Evolutionary conservation across 2,888 invertebrate species (phyloP).

Genomic region (Andrena hattorfiana): DNA sequence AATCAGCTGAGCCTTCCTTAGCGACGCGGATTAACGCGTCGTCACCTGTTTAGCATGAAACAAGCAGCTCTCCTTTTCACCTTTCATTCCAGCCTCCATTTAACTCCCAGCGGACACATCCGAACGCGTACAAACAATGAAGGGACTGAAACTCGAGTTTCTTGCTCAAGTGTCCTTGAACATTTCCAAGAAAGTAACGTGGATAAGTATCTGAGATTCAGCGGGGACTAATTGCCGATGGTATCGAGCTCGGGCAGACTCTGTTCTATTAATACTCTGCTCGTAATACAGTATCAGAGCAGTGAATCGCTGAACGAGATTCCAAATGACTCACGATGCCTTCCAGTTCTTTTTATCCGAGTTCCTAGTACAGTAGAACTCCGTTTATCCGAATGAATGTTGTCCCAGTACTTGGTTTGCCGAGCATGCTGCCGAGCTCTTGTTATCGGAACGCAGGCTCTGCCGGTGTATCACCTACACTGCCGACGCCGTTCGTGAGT

Average conservation of each 20-base stretch:
- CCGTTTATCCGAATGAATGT: too few relatives aligned
- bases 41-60: background rate
- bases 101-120: background rate
- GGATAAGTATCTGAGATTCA: conserved; percentile 13
- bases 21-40: background rate
- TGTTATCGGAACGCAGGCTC: too few relatives aligned
- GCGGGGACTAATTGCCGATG: background rate
- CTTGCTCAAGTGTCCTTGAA: too few relatives aligned
- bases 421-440: too few relatives aligned
- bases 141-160: background rate
- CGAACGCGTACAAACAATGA: background rate
- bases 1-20: background rate
- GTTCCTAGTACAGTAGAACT: conserved; percentile 3
- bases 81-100: background rate
- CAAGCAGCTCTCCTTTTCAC: background rate
- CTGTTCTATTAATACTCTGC: conserved; percentile 16
- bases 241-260: background rate
- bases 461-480: too few relatives aligned
- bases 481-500: too few relatives aligned
- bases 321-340: background rate
- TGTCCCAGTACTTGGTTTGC: too few relatives aligned
- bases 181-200: conserved; percentile 3
- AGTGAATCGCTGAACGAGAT: background rate
- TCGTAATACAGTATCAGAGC: background rate
- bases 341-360: conserved; percentile 1